phyloP scores from a whole-genome alignment of 2,797 vertebrate genomes.

The Poeciliopsis gracilis region DNA sequence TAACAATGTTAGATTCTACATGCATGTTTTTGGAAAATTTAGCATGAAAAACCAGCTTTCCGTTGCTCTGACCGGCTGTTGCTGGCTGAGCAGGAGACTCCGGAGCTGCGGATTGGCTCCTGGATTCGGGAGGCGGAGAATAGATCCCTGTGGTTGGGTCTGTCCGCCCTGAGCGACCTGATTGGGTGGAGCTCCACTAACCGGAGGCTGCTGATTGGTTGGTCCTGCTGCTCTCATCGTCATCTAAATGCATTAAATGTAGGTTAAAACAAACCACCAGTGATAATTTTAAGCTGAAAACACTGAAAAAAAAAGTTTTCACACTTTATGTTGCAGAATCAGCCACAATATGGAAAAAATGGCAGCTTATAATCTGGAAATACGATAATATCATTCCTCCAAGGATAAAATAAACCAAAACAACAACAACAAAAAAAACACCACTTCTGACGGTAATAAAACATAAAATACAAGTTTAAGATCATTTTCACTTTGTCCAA shows the following conservation, averaged over 20 bases:
- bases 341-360: too few species aligned
- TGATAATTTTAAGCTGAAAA: neutral
- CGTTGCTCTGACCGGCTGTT: slow-evolving; percentile 85
- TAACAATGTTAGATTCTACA: neutral
- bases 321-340: neutral
- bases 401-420: neutral
- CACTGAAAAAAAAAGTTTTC: neutral
- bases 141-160: slow-evolving; percentile 79
- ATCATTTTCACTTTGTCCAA: neutral
- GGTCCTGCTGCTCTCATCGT: slow-evolving; percentile 82
- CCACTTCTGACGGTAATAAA: neutral
- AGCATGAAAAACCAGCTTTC: neutral
- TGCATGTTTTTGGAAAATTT: neutral
- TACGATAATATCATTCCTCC: neutral
- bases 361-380: too few species aligned
- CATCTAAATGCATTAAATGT: slow-evolving; percentile 63
- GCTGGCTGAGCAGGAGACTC: slow-evolving; percentile 92
- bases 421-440: neutral
- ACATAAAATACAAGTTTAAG: neutral
- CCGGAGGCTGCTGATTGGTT: slow-evolving; percentile 76
- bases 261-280: neutral
- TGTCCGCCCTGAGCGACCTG: slow-evolving; percentile 80
- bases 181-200: slow-evolving; percentile 80
- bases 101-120: slow-evolving; percentile 93
- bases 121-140: slow-evolving; percentile 90